Evolutionary conservation across 2,888 invertebrate species (phyloP).

Genomic region (Dexiosoma caninum): DNA sequence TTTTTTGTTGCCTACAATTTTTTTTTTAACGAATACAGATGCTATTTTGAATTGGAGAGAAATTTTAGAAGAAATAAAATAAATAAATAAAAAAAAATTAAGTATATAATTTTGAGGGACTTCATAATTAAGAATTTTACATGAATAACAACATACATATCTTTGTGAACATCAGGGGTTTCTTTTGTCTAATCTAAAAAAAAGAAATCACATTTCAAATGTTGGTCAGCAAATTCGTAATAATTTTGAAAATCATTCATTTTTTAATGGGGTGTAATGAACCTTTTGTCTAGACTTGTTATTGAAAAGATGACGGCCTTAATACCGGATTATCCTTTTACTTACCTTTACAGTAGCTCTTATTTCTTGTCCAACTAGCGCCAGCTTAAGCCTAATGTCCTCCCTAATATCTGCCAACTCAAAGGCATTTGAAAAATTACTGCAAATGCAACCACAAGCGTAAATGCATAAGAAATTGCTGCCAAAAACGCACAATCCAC

Average conservation of each 20-base stretch:
- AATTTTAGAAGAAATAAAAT: conserved; percentile 1
- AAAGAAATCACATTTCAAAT: neutral
- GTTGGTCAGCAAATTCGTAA: neutral
- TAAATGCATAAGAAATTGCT: neutral
- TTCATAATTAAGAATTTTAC: neutral
- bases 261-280: neutral
- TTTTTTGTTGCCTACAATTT: conserved; percentile 22
- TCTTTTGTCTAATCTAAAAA: neutral
- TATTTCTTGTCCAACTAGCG: conserved; percentile 5
- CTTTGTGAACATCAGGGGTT: neutral
- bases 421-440: conserved; percentile 37
- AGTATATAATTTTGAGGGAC: neutral
- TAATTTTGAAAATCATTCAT: neutral
- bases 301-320: conserved; percentile 54
- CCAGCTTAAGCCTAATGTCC: conserved; percentile 33
- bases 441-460: neutral
- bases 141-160: neutral
- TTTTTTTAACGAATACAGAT: conserved; percentile 37
- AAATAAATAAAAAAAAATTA: neutral
- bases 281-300: conserved; percentile 64
- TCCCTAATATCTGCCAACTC: conserved; percentile 18
- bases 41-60: conserved; percentile 33
- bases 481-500: no score
- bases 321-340: conserved; percentile 62
- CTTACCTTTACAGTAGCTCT: neutral